phyloP scores from a whole-genome alignment of 30 jellyfish, hydroid and myxozoan species.

The Hydractinia echinata region DNA sequence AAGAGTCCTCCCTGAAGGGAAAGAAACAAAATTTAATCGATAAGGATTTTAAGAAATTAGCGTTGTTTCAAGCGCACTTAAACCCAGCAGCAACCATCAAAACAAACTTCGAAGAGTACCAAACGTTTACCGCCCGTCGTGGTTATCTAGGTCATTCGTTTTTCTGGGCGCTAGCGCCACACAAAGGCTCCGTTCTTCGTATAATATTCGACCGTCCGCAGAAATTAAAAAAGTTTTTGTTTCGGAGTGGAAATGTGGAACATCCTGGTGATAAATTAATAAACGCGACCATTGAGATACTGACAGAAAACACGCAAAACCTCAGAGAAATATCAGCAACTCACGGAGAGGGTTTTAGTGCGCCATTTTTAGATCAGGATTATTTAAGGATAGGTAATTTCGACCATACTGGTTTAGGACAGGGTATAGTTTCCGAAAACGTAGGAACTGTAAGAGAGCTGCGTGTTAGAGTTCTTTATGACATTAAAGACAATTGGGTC shows the following conservation, averaged over 20 bases:
- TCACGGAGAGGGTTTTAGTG: conserved; percentile 41
- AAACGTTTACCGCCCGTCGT: conserved; percentile 60
- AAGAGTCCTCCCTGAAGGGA: conserved; percentile 84
- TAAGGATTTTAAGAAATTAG: conserved; percentile 78
- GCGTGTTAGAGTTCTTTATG: conserved; percentile 70
- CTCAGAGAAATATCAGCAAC: conserved; percentile 25
- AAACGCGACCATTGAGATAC: conserved; percentile 82
- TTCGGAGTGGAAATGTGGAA: conserved; percentile 84
- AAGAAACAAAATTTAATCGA: conserved; percentile 81
- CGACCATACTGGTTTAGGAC: conserved; percentile 63
- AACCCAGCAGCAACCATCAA: conserved; percentile 89
- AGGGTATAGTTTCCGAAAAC: conserved; percentile 37
- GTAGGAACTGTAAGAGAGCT: conserved; percentile 71
- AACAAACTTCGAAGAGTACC: conserved; percentile 81
- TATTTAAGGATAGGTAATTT: conserved; percentile 66
- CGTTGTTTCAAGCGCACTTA: conserved; percentile 85
- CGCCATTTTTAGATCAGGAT: conserved; percentile 37
- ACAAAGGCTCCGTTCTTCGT: conserved; percentile 65
- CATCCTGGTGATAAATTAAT: conserved; percentile 88
- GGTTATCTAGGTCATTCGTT: conserved; percentile 79
- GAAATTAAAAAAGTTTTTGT: conserved; percentile 35
- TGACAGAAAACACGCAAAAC: conserved; percentile 43
- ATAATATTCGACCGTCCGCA: conserved; percentile 65
- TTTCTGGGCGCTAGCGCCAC: conserved; percentile 96
- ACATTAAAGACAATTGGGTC: conserved; percentile 84